Conservation (phyloP, 2,113 vertebrate species). For the Pimephales promelas region DNA sequence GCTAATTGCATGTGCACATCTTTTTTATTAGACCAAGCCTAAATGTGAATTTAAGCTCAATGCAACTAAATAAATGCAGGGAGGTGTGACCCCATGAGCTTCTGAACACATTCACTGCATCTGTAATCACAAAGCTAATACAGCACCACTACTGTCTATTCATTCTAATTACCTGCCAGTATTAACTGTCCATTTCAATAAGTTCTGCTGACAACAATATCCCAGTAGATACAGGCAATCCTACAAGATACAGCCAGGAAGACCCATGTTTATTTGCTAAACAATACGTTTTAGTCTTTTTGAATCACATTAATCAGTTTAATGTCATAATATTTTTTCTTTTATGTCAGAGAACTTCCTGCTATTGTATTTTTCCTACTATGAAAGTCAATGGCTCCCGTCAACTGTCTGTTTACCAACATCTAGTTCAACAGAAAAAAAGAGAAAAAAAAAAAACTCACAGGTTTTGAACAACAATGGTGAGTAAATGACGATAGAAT, state of each 20-base stretch:
- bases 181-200: conserved; percentile 29
- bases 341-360: too few species aligned
- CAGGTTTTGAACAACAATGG: too few species aligned
- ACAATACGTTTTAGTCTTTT: neutral
- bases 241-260: neutral
- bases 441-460: too few species aligned
- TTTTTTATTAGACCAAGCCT: conserved; percentile 20
- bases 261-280: conserved; percentile 8
- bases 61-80: conserved; percentile 32
- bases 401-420: too few species aligned
- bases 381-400: too few species aligned
- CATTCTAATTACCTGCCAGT: conserved; percentile 48
- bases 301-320: neutral
- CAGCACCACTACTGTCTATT: conserved; percentile 48
- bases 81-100: conserved; percentile 25
- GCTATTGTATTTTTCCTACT: too few species aligned
- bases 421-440: too few species aligned
- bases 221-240: neutral
- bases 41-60: conserved; percentile 39
- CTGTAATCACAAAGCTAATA: conserved; percentile 59
- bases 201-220: conserved; percentile 31
- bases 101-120: conserved; percentile 19
- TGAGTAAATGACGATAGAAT: too few species aligned
- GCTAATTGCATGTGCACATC: conserved; percentile 45
- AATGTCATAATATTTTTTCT: conserved; percentile 1